Percentiles rank a stretch among this genome's conserved stretches.
Conservation (phyloP, 2,888 invertebrate species). For the Limnephilus rhombicus region DNA sequence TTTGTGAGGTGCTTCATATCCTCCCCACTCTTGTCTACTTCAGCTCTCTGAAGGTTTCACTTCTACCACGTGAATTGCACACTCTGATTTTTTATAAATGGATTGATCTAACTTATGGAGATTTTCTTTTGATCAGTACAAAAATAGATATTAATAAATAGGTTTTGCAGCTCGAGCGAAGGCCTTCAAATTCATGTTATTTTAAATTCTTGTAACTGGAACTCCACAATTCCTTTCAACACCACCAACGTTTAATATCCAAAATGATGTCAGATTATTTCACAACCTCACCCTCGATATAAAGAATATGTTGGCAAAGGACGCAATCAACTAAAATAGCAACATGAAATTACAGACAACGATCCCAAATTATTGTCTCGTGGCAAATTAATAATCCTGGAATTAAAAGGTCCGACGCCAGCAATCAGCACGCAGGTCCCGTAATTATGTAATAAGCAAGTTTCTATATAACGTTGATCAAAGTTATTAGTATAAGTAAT, state of each 20-base stretch:
- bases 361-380: constrained; percentile 34
- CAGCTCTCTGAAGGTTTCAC: too few relatives aligned
- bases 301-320: background rate
- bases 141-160: too few relatives aligned
- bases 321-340: constrained; percentile 29
- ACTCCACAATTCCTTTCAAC: background rate
- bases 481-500: constrained; percentile 47
- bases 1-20: too few relatives aligned
- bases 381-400: constrained; percentile 49
- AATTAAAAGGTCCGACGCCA: constrained; percentile 42
- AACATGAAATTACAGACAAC: constrained; percentile 33
- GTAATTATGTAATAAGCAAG: background rate
- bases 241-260: background rate
- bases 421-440: constrained; percentile 44
- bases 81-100: too few relatives aligned
- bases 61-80: too few relatives aligned
- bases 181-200: too few relatives aligned
- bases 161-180: too few relatives aligned
- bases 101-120: too few relatives aligned
- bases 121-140: too few relatives aligned
- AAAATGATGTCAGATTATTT: background rate
- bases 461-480: constrained; percentile 26
- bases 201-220: background rate
- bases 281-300: background rate
- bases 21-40: too few relatives aligned